These are phyloP conservation scores for Pelecanus crispus DNA, from an alignment of 2,113 vertebrate species.

Conservation along the genomic window DNA sequence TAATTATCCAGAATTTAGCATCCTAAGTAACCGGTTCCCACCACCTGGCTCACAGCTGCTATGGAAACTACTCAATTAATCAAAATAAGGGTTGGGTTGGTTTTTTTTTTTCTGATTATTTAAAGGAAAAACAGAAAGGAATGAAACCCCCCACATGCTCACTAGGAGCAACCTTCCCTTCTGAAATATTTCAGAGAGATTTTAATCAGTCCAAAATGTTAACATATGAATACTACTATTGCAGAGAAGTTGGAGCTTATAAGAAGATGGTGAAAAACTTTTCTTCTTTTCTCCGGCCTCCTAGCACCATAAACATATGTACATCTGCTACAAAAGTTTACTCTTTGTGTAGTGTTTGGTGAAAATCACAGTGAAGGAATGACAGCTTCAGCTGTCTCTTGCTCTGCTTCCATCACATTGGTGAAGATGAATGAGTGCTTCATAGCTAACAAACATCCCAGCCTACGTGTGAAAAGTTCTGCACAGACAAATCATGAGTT, in stretches of 20 bases:
- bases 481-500: background rate
- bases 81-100: background rate
- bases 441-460: background rate
- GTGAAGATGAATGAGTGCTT: background rate
- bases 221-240: background rate
- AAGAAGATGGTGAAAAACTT: background rate
- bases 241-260: background rate
- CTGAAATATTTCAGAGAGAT: background rate
- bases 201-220: background rate
- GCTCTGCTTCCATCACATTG: background rate
- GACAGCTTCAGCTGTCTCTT: background rate
- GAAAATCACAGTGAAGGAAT: background rate
- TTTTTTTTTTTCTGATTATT: background rate
- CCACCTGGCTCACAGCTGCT: constrained; percentile 64
- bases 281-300: background rate
- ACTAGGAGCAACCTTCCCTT: background rate
- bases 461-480: background rate
- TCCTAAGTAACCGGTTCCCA: constrained; percentile 25
- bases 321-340: background rate
- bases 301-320: background rate
- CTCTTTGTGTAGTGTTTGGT: background rate
- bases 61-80: constrained; percentile 61
- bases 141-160: background rate
- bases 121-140: constrained; percentile 2
- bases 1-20: constrained; percentile 59